Evolutionary conservation across 2,888 invertebrate genomes (phyloP), one percentile per base, ranked within the genome.

Genomic region (Thalpophila matura): DNA sequence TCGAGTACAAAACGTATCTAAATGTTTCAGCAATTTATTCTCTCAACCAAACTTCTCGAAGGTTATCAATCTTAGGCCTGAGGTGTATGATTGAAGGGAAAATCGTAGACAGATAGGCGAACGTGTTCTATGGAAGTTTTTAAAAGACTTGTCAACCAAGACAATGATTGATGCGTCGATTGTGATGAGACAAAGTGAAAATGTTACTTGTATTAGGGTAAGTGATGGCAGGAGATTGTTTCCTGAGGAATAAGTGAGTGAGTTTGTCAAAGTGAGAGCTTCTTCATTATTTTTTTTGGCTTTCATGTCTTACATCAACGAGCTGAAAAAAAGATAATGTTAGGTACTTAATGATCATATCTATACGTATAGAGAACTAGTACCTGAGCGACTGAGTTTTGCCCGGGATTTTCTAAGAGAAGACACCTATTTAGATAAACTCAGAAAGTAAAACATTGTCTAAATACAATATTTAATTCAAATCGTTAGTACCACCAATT

Each of bases 101-200:
- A 85, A 87, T 84, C 82, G 79, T 70, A 70, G 76, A 75, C 79
- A 78, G 83, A 85, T 84, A 86, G 79, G 78, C 74, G 70, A 64
- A 60, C 43, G 49, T 82, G 62, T 79, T 50, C 59, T 37, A 35
- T 50, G 37, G 71, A 72, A 80, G 82, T 79, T 80, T 86, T 85
- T 83, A 83, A 84, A 82, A 80, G 80, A 86, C 80, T 83, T 86
- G 86, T 84, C 80, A 81, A 66, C 74, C 50, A 10, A 61, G 79
- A 77, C 64, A 81, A 82, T 88, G 88, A 89, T 89, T 85, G 86
- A 89, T 89, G 85, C 50, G 20, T 58, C 80, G 73, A 83, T 85
- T 79, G 64, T 70, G 75, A 63, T 70, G 56, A 76, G 57, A 78
- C 75, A 79, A 81, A 85, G 81, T 84, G 84, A 86, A 85, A 85